phyloP scores from a whole-genome alignment of 1,140 invertebrate species.

The Megathymus violae region DNA sequence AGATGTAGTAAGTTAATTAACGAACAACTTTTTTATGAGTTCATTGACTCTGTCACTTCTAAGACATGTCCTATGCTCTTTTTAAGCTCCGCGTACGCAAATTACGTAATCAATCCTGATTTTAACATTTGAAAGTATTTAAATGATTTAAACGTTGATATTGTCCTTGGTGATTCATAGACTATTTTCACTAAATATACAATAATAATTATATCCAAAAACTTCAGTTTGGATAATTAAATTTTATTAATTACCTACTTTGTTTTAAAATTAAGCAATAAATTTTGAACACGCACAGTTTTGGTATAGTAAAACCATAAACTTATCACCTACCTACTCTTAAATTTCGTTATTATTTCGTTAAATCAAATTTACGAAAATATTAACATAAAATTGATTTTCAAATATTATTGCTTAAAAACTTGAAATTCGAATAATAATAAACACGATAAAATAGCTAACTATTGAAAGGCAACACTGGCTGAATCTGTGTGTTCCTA shows the following conservation, averaged over 20 bases:
- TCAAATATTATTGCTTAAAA: conserved; percentile 13
- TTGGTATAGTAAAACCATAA: background rate
- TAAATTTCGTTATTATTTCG: background rate
- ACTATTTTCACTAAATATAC: no score
- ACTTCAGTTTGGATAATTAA: no score
- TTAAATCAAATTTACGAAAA: background rate
- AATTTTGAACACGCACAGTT: background rate
- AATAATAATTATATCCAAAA: no score
- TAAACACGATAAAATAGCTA: conserved; percentile 40
- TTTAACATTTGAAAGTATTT: conserved; percentile 14
- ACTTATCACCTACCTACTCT: background rate
- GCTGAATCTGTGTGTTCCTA: conserved; percentile 63
- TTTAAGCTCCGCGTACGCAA: conserved; percentile 23
- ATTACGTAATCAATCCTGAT: conserved; percentile 9
- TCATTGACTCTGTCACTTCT: conserved; percentile 52
- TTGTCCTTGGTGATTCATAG: no score
- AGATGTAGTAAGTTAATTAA: conserved; percentile 57
- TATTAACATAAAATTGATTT: background rate
- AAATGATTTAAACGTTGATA: no score
- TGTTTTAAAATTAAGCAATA: background rate
- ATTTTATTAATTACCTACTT: background rate
- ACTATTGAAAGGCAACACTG: conserved; percentile 58
- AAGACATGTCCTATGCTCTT: conserved; percentile 26
- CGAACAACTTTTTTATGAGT: conserved; percentile 58
- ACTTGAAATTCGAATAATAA: conserved; percentile 29